Evolutionary conservation across 2,888 invertebrate genomes (phyloP), one percentile per base, ranked within the genome.

Genomic region (Xanthorhoe designata): DNA sequence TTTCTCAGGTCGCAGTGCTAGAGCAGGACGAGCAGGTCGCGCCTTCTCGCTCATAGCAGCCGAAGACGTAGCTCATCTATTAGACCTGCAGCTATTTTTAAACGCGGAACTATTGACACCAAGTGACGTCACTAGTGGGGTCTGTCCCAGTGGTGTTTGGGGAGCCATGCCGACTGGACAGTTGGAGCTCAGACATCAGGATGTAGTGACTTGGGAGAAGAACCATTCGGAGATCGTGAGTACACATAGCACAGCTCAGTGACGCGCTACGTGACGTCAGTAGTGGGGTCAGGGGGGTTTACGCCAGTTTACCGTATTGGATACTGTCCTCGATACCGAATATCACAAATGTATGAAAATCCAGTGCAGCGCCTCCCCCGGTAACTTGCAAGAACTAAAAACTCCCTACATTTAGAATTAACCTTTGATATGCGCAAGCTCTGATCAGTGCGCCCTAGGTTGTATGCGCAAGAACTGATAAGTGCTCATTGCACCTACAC

Each of bases 11-110:
- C 96, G 99, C 68, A 99, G 99, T 86, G 99, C 99, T 2, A 95
- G 99, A 77, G 99, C 99, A 61, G 99, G 99, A 0, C 94, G 98
- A 38, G 95, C 96, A 42, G 99, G 99, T 38, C 96, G 96, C 0
- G 99, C 99, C 0, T 98, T 96, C 87, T 99, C 98, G 0, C 95
- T 99, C 47, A 95, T 99, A 35, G 94, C 97, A 0, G 96, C 97
- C 0, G 99, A 99, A 69, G 99, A 99, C 87, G 94, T 97, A 54
- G 96, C 99, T 0, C 98, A 98, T 87, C 90, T 99, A 6, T 85
- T 99, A n/a, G 99, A 99, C 90, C 94, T 99, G 57, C 98, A 98
- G 84, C 94, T 99, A 71, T 99, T 99, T 89, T 94, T 99, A 58
- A 98, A 98, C 45, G 92, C 99, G 0, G 94, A 94, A 10, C 89